These are phyloP conservation scores for Styela plicata DNA, from an alignment of 23 tunicate genomes.

Conservation along the genomic window DNA sequence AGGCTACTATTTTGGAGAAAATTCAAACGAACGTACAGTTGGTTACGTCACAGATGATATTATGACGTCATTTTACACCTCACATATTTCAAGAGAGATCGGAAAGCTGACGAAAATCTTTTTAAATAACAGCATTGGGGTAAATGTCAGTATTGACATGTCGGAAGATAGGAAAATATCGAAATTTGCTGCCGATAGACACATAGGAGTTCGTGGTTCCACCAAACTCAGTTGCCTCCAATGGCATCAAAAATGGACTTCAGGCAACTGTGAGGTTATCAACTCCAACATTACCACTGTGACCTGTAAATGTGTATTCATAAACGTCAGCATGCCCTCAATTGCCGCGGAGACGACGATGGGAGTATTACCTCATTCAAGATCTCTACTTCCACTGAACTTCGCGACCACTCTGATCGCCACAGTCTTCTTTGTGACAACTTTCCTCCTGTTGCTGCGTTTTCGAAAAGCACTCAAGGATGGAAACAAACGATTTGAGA, in stretches of 20 bases:
- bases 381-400: not conserved
- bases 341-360: not conserved
- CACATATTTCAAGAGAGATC: not conserved
- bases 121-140: not conserved
- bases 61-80: not conserved
- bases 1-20: not conserved
- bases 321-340: not conserved
- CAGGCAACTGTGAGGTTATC: not conserved
- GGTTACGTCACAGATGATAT: not conserved
- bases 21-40: not conserved
- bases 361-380: not conserved
- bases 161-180: not conserved
- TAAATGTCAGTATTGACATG: not conserved
- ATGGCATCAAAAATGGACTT: not conserved
- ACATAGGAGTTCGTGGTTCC: not conserved
- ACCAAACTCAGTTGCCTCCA: not conserved
- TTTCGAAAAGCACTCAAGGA: conserved; percentile 8
- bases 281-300: not conserved
- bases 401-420: conserved; percentile 3
- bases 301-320: not conserved
- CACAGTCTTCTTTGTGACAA: not conserved
- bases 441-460: conserved; percentile 1
- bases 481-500: conserved; percentile 5
- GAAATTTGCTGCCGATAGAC: not conserved
- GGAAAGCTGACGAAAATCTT: not conserved